Percentiles rank a stretch among this genome's conserved stretches.
These are phyloP conservation scores for Sepioteuthis lessoniana DNA, from an alignment of 2,888 invertebrate genomes.

Conservation along the genomic window DNA sequence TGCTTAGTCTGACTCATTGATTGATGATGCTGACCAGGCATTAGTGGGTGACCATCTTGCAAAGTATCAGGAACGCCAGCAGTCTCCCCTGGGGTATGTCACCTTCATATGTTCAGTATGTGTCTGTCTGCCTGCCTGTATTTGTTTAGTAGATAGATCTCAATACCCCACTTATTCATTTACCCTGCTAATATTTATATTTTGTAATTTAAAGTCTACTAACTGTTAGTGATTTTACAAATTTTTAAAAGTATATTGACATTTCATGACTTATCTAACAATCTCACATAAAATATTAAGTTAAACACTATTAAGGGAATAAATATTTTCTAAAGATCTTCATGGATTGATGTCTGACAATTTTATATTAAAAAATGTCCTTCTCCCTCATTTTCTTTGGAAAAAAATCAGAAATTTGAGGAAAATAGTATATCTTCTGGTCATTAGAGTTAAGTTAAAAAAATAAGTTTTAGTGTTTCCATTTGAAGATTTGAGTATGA, in stretches of 20 bases:
- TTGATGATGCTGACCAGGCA: slow-evolving; percentile 49
- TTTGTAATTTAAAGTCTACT: neutral
- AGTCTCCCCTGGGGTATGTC: slow-evolving; percentile 49
- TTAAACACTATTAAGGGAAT: neutral
- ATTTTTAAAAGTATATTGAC: neutral
- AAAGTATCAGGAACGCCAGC: slow-evolving; percentile 49
- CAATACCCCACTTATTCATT: neutral
- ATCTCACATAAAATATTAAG: neutral
- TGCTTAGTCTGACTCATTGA: slow-evolving; percentile 49
- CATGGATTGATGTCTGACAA: too few relatives aligned
- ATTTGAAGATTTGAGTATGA: neutral
- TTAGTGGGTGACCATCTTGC: slow-evolving; percentile 49
- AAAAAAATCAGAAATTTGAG: too few relatives aligned
- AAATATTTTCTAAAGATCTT: neutral
- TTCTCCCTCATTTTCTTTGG: neutral
- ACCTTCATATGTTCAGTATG: slow-evolving; percentile 37
- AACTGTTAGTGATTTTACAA: neutral
- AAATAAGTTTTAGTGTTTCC: neutral
- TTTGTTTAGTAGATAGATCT: neutral
- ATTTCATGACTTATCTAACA: neutral
- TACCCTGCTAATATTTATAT: neutral
- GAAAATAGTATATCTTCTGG: neutral
- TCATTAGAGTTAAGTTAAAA: neutral
- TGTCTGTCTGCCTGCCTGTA: neutral
- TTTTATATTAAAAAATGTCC: too few relatives aligned